Percentiles rank a stretch among this genome's conserved stretches.
Conservation (phyloP, 1,140 invertebrate genomes). For the Pseudomyrmex cubaensis region DNA sequence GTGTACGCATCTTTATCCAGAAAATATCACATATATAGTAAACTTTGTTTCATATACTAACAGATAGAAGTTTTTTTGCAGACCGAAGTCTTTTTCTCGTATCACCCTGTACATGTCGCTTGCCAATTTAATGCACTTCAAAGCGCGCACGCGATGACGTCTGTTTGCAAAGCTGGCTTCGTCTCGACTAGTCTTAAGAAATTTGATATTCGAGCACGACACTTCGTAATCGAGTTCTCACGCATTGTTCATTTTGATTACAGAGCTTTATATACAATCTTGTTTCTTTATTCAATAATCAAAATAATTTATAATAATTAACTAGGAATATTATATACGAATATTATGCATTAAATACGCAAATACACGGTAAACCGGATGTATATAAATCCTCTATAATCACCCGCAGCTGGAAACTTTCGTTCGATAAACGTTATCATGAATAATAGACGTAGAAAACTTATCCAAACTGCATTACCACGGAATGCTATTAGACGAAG, state of each 20-base stretch:
- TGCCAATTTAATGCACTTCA: slow-evolving; percentile 64
- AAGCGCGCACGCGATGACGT: slow-evolving; percentile 38
- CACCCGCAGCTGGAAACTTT: slow-evolving; percentile 55
- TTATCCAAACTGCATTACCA: slow-evolving; percentile 60
- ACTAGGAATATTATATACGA: slow-evolving; percentile 31
- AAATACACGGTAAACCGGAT: slow-evolving; percentile 6
- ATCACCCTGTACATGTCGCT: slow-evolving; percentile 16
- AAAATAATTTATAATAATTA: not conserved
- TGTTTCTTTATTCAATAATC: slow-evolving; percentile 13
- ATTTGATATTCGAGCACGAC: not conserved
- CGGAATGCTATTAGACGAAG: slow-evolving; percentile 55
- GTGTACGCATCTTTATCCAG: not conserved
- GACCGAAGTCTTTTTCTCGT: slow-evolving; percentile 2
- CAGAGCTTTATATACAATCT: not conserved
- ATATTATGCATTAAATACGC: slow-evolving; percentile 41
- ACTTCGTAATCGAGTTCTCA: not conserved
- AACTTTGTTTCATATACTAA: slow-evolving; percentile 5
- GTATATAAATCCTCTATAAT: slow-evolving; percentile 50
- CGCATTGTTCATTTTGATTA: slow-evolving; percentile 8
- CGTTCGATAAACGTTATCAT: slow-evolving; percentile 62
- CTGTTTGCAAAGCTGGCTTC: slow-evolving; percentile 17
- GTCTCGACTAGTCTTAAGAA: slow-evolving; percentile 5
- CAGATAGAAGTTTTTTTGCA: not conserved
- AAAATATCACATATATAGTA: not conserved
- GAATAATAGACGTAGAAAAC: slow-evolving; percentile 60